Evolutionary conservation across 92 coral and sea anemone species (phyloP), one percentile per base, ranked within the genome.

Genomic region (Muricea muricata): DNA sequence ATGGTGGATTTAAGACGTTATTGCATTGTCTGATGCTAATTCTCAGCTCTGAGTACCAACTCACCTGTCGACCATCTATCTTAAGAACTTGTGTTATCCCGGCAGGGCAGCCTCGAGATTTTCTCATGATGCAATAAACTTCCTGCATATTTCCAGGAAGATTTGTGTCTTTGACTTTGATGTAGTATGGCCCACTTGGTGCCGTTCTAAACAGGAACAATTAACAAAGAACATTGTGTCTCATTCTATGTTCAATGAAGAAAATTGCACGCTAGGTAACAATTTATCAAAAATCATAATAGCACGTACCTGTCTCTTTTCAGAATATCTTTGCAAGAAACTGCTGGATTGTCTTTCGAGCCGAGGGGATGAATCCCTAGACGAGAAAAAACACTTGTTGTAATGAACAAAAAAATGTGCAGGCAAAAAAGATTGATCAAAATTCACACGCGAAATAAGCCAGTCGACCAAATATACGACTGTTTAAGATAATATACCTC

Each of bases 31-130:
- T n/a, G n/a, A n/a, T n/a, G n/a, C n/a, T n/a, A n/a, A n/a, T n/a
- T n/a, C n/a, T n/a, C n/a, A n/a, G n/a, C n/a, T n/a, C n/a, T n/a
- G n/a, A n/a, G n/a, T 15, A 63, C 13, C 70, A 26, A 63, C 37
- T 63, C 11, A 63, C 34, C 70, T 63, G 0, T 25, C 70, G 37
- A 3, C 83, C 83, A 14, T 78, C 83, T 31, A 78, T 78, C 41
- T 78, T 78, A 41, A 78, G 55, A 26, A 78, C 83, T 34, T 78
- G 83, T 6, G 83, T 78, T 28, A 78, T 7, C 0, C 83, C 83
- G 18, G 25, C 37, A 6, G 57, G 39, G 17, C 71, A 25, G 21
- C 34, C 40, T 7, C 8, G 15, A 14, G 40, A 57, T 20, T n/a
- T 24, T 26, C 35, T 29, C 83, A 78, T 78, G 69, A 55, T 55